Evolutionary conservation across 2,888 invertebrate genomes (phyloP).

Genomic region (Leucozona laternaria): DNA sequence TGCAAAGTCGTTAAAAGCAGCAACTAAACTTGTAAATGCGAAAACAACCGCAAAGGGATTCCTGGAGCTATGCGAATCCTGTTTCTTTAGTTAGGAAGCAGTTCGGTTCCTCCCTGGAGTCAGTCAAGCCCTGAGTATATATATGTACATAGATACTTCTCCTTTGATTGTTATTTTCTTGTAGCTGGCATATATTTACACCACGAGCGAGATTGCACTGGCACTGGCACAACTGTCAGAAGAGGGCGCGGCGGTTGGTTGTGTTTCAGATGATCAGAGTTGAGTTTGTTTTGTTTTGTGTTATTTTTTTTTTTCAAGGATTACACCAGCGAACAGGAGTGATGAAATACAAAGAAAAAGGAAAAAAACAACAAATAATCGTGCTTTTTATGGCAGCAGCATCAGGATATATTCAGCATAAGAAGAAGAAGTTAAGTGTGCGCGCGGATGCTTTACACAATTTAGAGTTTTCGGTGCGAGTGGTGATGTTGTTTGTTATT

Average conservation of each 20-base stretch:
- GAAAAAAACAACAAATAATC: neutral
- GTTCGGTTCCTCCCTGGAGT: neutral
- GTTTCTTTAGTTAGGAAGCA: slow-evolving; percentile 44
- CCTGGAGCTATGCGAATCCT: slow-evolving; percentile 43
- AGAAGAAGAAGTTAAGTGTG: slow-evolving; percentile 25
- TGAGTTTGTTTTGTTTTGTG: slow-evolving; percentile 41
- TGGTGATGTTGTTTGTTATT: slow-evolving; percentile 22
- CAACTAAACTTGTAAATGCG: slow-evolving; percentile 74
- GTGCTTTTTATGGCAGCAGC: slow-evolving; percentile 6
- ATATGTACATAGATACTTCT: neutral
- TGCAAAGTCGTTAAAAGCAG: slow-evolving; percentile 76
- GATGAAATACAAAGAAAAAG: slow-evolving; percentile 32
- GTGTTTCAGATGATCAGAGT: slow-evolving; percentile 62
- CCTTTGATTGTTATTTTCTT: slow-evolving; percentile 58
- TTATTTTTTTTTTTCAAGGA: slow-evolving; percentile 30
- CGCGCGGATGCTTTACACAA: slow-evolving; percentile 50
- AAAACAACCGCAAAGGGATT: slow-evolving; percentile 74
- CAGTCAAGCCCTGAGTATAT: neutral
- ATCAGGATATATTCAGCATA: slow-evolving; percentile 10
- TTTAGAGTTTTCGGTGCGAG: neutral
- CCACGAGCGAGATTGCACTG: neutral
- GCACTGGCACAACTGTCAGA: neutral
- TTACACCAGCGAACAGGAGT: slow-evolving; percentile 56
- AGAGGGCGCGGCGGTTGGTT: neutral
- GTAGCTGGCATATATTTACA: slow-evolving; percentile 55